phyloP scores from a whole-genome alignment of 53 echinoderm and acorn worm species.

The Patiria pectinifera region DNA sequence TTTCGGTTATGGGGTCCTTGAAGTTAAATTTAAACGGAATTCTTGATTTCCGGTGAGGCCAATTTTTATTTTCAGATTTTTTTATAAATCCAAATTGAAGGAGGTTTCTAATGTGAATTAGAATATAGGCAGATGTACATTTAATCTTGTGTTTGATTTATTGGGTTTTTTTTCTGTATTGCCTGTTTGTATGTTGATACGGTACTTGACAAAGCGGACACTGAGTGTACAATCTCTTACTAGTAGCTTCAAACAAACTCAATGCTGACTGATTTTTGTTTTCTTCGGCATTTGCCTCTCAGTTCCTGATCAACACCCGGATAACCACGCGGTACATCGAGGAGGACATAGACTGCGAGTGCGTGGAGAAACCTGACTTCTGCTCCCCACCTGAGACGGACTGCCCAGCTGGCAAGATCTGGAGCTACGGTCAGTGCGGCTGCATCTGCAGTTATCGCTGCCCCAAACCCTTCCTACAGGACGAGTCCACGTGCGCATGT shows the following conservation, averaged over 20 bases:
- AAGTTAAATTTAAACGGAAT: too few relatives aligned
- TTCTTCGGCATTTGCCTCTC: neutral
- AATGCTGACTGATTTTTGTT: neutral
- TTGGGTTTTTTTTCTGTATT: too few relatives aligned
- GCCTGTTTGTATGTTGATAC: too few relatives aligned
- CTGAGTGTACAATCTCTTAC: too few relatives aligned
- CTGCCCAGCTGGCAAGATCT: slow-evolving; percentile 79
- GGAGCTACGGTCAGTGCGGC: slow-evolving; percentile 79
- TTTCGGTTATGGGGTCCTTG: too few relatives aligned
- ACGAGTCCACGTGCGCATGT: slow-evolving; percentile 81
- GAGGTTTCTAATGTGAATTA: too few relatives aligned
- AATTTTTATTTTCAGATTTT: too few relatives aligned
- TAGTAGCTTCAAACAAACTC: neutral
- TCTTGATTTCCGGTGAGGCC: too few relatives aligned
- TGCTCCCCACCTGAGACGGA: slow-evolving; percentile 75
- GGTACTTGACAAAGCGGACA: too few relatives aligned
- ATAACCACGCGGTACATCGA: slow-evolving; percentile 33
- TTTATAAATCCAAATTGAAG: too few relatives aligned
- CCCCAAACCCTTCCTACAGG: slow-evolving; percentile 87
- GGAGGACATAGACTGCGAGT: slow-evolving; percentile 80
- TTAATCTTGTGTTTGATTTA: too few relatives aligned
- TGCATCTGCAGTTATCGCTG: slow-evolving; percentile 81
- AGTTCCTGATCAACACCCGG: slow-evolving; percentile 66
- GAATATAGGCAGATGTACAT: too few relatives aligned
- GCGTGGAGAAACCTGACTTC: slow-evolving; percentile 81